These are phyloP conservation scores for Papilio aristodemus DNA, from an alignment of 1,140 invertebrate genomes.

Conservation along the genomic window DNA sequence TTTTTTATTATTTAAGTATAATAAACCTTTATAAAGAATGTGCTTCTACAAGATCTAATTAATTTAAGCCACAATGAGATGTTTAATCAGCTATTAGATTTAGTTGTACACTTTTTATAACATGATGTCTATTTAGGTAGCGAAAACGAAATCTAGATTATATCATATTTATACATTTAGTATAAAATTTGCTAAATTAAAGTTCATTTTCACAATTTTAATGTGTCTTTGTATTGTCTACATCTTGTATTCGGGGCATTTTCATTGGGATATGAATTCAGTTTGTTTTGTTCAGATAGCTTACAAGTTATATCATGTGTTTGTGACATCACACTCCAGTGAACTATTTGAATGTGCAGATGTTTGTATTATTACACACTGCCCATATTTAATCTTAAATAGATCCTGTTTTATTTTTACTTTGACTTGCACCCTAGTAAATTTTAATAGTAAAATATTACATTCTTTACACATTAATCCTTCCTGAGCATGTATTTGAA, in stretches of 20 bases:
- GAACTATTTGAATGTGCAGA: slow-evolving; percentile 2
- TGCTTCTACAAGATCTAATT: slow-evolving; percentile 80
- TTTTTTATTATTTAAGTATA: slow-evolving; percentile 79
- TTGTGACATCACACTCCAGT: not conserved
- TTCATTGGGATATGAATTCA: not conserved
- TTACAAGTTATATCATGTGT: not conserved
- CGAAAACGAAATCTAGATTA: slow-evolving; percentile 79
- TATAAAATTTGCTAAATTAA: slow-evolving; percentile 81
- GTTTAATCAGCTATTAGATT: slow-evolving; percentile 80
- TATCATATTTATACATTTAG: slow-evolving; percentile 81
- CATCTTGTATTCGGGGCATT: slow-evolving; percentile 9
- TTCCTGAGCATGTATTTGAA: slow-evolving; percentile 1
- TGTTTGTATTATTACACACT: slow-evolving; percentile 15
- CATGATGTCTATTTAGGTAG: slow-evolving; percentile 80
- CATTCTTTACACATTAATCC: slow-evolving; percentile 11
- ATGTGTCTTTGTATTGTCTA: slow-evolving; percentile 59
- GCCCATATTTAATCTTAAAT: slow-evolving; percentile 7
- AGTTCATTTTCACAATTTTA: slow-evolving; percentile 80
- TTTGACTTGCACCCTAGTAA: slow-evolving; percentile 10
- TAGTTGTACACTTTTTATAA: slow-evolving; percentile 81
- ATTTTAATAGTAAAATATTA: slow-evolving; percentile 25
- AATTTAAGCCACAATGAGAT: slow-evolving; percentile 79
- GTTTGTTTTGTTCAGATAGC: slow-evolving; percentile 1
- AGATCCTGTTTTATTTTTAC: slow-evolving; percentile 13
- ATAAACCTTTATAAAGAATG: slow-evolving; percentile 74